These are phyloP conservation scores for Cyprinodon diabolis DNA, from an alignment of 2,797 vertebrate species.

Conservation along the genomic window DNA sequence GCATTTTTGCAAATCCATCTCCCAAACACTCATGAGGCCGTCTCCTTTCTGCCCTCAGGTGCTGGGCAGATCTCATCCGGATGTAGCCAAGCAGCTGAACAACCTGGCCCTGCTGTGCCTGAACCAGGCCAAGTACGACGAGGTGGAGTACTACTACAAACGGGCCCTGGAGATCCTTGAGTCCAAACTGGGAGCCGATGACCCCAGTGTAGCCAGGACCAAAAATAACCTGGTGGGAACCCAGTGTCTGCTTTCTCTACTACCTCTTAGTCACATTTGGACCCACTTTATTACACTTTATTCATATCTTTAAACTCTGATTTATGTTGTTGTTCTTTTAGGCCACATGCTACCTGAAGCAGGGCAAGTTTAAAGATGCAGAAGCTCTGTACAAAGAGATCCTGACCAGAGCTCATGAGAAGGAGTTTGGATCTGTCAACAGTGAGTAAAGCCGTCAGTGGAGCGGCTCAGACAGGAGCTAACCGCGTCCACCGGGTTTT, in stretches of 20 bases:
- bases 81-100: constrained; percentile 98
- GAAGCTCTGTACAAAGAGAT: constrained; percentile 91
- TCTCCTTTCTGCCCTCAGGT: constrained; percentile 62
- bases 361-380: constrained; percentile 90
- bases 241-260: background rate
- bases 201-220: constrained; percentile 97
- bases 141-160: constrained; percentile 96
- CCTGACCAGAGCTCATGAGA: constrained; percentile 89
- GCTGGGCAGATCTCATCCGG: constrained; percentile 88
- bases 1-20: background rate
- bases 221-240: constrained; percentile 95
- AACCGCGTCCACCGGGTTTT: background rate
- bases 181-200: constrained; percentile 91
- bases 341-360: constrained; percentile 92
- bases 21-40: background rate
- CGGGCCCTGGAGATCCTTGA: constrained; percentile 96
- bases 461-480: constrained; percentile 4
- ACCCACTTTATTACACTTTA: background rate
- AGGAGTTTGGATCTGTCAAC: constrained; percentile 90
- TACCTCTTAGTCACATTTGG: background rate
- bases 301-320: background rate
- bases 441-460: constrained; percentile 75
- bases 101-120: constrained; percentile 96
- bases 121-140: constrained; percentile 98
- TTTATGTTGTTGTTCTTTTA: constrained; percentile 40